Evolutionary conservation across 2,113 vertebrate species (phyloP).

Genomic region (Bucco capensis): DNA sequence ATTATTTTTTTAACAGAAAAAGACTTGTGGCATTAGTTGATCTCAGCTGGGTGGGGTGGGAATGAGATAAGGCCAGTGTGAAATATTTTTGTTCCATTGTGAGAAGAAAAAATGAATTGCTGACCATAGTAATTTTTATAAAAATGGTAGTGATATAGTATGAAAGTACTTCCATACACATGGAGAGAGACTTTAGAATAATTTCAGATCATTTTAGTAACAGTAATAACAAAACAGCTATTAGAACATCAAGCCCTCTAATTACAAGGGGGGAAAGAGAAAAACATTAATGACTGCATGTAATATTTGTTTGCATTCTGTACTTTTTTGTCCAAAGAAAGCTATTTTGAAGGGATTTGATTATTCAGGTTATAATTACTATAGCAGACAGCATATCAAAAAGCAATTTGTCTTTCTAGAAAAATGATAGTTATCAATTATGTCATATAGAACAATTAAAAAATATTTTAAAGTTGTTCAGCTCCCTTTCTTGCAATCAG

Average conservation of each 20-base stretch:
- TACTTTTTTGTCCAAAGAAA: conserved; percentile 46
- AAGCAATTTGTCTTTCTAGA: conserved; percentile 53
- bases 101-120: neutral
- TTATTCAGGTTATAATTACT: conserved; percentile 47
- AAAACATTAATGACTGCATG: neutral
- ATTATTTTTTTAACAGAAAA: conserved; percentile 13
- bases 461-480: conserved; percentile 30
- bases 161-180: neutral
- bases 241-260: conserved; percentile 21
- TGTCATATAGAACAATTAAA: neutral
- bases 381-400: conserved; percentile 38
- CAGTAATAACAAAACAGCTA: neutral
- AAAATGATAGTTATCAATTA: conserved; percentile 47
- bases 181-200: neutral
- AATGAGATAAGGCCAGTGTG: neutral
- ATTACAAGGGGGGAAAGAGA: neutral
- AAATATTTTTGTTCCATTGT: neutral
- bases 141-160: neutral
- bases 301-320: conserved; percentile 43
- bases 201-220: conserved; percentile 18
- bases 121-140: neutral
- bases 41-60: neutral
- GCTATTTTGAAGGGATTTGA: conserved; percentile 45
- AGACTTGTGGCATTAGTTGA: neutral
- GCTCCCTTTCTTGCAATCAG: neutral